Evolutionary conservation across 2,113 vertebrate genomes (phyloP), one percentile per base, ranked within the genome.

Genomic region (Tamias sibiricus): DNA sequence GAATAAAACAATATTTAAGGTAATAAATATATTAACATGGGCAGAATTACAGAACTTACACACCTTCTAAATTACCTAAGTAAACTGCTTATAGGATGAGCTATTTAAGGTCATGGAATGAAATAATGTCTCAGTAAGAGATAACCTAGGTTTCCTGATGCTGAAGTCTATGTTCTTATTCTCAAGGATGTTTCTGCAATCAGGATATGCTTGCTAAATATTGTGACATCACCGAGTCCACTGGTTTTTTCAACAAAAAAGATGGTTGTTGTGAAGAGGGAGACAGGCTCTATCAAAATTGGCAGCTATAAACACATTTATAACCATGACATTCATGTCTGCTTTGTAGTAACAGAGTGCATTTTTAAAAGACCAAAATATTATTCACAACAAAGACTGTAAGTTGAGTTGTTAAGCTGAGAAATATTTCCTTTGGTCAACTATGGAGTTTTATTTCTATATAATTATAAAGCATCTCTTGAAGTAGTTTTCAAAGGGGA

Each of bases 341-440:
- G 2, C 32, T 49, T 19, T 52, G 40, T 62, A 8, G 7, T 42
- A 69, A 3, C 2, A 71, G 2, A 44, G 0, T 57, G 5, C 2
- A 71, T n/a, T 68, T 47, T 77, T 11, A 49, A 86, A 74, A n/a
- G 11, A 86, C 3, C 1, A 47, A 74, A 81, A 92, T 57, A 20
- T 57, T 68, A 64, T 94, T 52, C 14, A 87, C 19, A 84, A 54
- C 2, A 76, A 54, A 80, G 40, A 35, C 4, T 71, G 13, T 54
- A 44, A 74, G 22, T 40, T 74, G 32, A 59, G 4, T 19, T 72
- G 4, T 40, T 42, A 62, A 49, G 14, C 40, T 90, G 22, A 79
- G 12, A 74, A 68, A 49, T 81, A 57, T 28, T 52, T 81, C 40
- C 16, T 68, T 81, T 84, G 8, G 1, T 49, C 20, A 77, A 77